Percentiles rank a stretch among this genome's conserved stretches.
Conservation (phyloP, 2,113 vertebrate species). For the Grantiella picta region DNA sequence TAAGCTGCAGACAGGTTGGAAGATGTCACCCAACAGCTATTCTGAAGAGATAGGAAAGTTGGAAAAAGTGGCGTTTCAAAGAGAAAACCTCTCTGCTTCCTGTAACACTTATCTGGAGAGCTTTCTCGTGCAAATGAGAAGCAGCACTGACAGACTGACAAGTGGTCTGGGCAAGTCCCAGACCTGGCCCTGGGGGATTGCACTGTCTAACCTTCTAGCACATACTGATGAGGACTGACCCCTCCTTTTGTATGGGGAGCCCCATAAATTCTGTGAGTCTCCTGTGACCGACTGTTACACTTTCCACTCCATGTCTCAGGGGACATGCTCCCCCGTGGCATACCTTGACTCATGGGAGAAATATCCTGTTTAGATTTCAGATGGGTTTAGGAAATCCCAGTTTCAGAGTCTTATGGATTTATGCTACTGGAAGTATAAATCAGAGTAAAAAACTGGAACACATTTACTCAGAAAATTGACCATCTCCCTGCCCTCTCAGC, state of each 20-base stretch:
- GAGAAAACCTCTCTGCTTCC: background rate
- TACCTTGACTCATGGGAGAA: background rate
- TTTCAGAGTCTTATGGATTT: background rate
- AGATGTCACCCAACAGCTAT: background rate
- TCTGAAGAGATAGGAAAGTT: background rate
- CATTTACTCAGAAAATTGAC: background rate
- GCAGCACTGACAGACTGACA: background rate
- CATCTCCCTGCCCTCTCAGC: background rate
- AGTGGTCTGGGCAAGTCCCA: background rate
- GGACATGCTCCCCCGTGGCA: background rate
- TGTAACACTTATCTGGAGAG: background rate
- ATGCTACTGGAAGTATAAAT: background rate
- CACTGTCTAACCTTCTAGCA: background rate
- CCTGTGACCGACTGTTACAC: background rate
- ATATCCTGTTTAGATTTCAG: background rate
- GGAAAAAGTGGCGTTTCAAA: background rate
- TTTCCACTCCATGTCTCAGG: background rate
- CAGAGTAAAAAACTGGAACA: background rate
- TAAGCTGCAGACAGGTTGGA: background rate
- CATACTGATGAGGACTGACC: rapidly evolving
- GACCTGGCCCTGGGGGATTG: background rate
- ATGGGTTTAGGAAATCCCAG: background rate
- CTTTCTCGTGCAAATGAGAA: background rate
- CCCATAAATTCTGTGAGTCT: background rate
- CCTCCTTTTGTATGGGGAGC: background rate